These are phyloP conservation scores for Trinectes maculatus DNA, from an alignment of 2,113 vertebrate species.

Conservation along the genomic window DNA sequence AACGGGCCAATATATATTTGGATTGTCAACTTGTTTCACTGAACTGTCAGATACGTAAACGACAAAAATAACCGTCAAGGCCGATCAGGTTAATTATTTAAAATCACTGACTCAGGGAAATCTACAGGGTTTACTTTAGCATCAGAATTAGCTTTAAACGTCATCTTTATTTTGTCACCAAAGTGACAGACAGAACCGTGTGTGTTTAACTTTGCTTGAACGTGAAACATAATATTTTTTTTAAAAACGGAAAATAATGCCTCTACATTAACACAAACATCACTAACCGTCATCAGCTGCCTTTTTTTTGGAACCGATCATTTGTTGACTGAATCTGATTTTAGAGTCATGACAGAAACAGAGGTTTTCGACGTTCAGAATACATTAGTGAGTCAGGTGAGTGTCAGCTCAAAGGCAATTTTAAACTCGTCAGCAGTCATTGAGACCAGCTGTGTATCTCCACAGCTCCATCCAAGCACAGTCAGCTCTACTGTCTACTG, in stretches of 20 bases:
- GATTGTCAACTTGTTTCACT: neutral
- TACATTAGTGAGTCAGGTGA: no score
- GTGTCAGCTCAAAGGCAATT: neutral
- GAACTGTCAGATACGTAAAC: neutral
- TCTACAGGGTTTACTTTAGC: neutral
- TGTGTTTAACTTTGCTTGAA: neutral
- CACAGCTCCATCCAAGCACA: neutral
- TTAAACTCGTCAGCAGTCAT: neutral
- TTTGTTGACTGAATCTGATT: neutral
- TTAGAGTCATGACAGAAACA: neutral
- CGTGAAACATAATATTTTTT: no score
- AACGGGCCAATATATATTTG: no score
- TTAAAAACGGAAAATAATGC: no score
- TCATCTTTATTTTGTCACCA: neutral
- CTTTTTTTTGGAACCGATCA: neutral
- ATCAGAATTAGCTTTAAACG: neutral
- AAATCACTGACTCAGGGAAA: neutral
- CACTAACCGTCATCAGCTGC: neutral
- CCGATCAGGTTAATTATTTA: neutral
- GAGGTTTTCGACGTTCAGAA: neutral
- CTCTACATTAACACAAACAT: neutral
- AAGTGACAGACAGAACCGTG: neutral
- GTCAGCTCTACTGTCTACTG: neutral
- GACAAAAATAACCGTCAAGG: neutral
- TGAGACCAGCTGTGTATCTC: no score